A percentile compares a stretch with the other conserved stretches of the same genome.
These are phyloP conservation scores for Drosophila maculinotata DNA, from an alignment of 2,888 invertebrate species.

Conservation along the genomic window DNA sequence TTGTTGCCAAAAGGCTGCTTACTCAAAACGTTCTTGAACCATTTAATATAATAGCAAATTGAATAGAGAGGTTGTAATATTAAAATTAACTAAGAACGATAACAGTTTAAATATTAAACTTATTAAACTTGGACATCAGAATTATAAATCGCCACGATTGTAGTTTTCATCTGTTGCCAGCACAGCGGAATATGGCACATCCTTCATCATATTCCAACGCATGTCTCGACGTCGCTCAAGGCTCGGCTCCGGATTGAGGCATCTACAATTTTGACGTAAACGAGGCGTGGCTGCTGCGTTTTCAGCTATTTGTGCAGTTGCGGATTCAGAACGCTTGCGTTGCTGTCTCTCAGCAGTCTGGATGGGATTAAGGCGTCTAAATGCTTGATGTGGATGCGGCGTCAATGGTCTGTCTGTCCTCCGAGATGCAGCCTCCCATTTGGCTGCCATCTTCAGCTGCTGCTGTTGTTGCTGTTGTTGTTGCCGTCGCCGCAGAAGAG, in stretches of 20 bases:
- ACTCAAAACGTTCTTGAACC: no score
- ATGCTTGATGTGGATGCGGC: neutral
- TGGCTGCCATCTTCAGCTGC: neutral
- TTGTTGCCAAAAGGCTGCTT: no score
- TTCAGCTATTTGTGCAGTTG: neutral
- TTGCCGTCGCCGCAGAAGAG: neutral
- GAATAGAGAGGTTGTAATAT: no score
- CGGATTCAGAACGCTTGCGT: constrained; percentile 5
- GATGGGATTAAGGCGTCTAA: constrained; percentile 17
- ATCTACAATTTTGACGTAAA: neutral
- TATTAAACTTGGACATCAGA: neutral
- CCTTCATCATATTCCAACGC: constrained; percentile 5
- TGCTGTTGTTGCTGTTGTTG: neutral
- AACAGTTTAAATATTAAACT: no score
- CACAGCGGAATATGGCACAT: neutral
- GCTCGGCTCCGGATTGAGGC: constrained; percentile 19
- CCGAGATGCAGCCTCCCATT: neutral
- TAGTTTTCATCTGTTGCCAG: neutral
- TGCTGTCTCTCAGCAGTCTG: constrained; percentile 31
- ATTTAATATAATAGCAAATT: no score
- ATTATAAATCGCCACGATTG: neutral
- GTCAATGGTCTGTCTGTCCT: neutral
- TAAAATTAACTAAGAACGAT: no score
- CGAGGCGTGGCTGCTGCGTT: neutral
- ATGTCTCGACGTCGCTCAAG: constrained; percentile 18